A percentile compares a stretch with the other conserved stretches of the same genome.
phyloP scores from a whole-genome alignment of 2,113 vertebrate genomes.

The Cygnus atratus region DNA sequence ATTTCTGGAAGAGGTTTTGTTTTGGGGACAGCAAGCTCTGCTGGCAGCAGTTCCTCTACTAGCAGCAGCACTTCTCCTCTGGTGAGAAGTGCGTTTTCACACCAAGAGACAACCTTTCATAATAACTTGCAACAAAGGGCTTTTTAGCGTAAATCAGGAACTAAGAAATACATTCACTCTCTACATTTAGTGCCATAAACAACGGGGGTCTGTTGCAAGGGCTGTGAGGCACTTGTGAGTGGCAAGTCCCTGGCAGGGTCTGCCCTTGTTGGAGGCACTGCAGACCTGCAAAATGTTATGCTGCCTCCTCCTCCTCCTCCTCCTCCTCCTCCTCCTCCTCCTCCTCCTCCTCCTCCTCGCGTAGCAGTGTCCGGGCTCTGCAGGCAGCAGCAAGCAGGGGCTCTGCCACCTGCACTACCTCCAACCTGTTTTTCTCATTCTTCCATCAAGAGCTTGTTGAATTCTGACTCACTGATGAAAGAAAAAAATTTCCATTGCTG shows the following conservation, averaged over 20 bases:
- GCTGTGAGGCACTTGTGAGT: background rate
- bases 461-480: background rate
- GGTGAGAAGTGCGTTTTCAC: background rate
- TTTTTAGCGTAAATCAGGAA: background rate
- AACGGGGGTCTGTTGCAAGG: background rate
- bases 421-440: background rate
- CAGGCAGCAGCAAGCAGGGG: background rate
- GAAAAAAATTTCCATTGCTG: background rate
- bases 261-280: background rate
- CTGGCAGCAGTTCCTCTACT: background rate
- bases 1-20: background rate
- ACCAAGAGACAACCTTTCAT: background rate
- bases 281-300: no score
- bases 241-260: background rate
- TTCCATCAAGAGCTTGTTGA: background rate
- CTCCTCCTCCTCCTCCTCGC: background rate
- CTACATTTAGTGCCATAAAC: background rate
- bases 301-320: background rate
- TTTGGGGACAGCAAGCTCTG: background rate
- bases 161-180: background rate
- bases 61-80: background rate
- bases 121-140: background rate
- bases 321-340: no score
- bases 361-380: accelerated
- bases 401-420: background rate